Evolutionary conservation across 2,113 vertebrate species (phyloP).

Genomic region (Canis aureus): DNA sequence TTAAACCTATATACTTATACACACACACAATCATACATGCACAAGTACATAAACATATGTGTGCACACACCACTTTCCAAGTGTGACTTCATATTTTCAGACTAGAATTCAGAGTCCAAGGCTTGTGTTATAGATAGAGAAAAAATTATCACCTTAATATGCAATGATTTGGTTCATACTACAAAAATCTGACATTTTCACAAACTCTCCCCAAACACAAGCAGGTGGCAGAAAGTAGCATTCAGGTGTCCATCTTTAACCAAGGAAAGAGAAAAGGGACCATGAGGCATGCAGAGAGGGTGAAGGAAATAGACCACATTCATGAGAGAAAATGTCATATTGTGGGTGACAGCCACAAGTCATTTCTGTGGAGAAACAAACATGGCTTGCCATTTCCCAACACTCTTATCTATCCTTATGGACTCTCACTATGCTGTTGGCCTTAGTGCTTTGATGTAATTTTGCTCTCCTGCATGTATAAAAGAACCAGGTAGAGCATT

Average conservation of each 20-base stretch:
- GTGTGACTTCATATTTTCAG: neutral
- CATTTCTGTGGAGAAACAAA: neutral
- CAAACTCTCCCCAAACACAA: neutral
- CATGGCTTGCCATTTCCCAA: too few relatives aligned
- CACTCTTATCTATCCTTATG: accelerated
- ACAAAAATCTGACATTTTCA: neutral
- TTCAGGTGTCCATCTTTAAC: neutral
- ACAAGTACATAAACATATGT: too few relatives aligned
- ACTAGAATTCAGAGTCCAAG: neutral
- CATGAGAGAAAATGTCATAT: neutral
- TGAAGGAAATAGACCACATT: too few relatives aligned
- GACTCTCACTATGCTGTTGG: too few relatives aligned
- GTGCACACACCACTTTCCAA: neutral
- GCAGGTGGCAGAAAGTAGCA: neutral
- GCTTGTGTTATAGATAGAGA: neutral
- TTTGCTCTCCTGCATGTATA: neutral
- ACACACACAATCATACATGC: accelerated
- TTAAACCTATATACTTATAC: neutral
- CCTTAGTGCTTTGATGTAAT: neutral
- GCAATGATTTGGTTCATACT: neutral
- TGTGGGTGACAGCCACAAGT: accelerated
- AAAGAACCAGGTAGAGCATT: neutral
- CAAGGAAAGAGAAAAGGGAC: neutral
- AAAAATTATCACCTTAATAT: neutral
- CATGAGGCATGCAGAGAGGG: accelerated